These are phyloP conservation scores for Pogoniulus pusillus DNA, from an alignment of 2,797 vertebrate genomes.

Conservation along the genomic window DNA sequence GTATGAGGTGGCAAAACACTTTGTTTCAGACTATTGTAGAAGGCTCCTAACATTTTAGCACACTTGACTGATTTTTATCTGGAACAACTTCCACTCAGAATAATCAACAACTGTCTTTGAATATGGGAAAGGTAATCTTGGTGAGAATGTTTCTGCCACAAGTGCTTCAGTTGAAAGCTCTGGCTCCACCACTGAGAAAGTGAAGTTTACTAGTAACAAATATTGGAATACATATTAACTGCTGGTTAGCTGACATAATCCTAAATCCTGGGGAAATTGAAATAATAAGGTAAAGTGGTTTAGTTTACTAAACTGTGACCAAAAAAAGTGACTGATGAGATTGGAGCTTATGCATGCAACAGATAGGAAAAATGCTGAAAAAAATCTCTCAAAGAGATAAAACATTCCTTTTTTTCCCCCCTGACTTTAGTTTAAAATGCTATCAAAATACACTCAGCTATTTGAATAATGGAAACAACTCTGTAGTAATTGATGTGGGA, in stretches of 20 bases:
- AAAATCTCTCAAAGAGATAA: neutral
- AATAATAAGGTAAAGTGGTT: neutral
- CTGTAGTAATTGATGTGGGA: neutral
- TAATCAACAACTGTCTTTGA: neutral
- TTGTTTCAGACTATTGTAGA: neutral
- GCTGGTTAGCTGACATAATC: neutral
- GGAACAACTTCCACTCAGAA: neutral
- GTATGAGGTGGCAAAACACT: neutral
- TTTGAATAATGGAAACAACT: neutral
- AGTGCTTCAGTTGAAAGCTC: neutral
- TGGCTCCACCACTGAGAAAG: neutral
- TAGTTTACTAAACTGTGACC: neutral
- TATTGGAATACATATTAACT: neutral
- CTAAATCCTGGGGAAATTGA: neutral
- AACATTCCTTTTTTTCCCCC: neutral
- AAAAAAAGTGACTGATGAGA: too few species aligned
- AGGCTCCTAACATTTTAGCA: neutral
- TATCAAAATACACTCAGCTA: neutral
- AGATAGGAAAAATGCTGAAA: neutral
- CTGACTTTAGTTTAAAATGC: neutral
- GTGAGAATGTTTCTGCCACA: neutral
- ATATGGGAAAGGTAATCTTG: neutral
- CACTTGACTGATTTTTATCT: slow-evolving; percentile 10
- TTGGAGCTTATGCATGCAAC: neutral
- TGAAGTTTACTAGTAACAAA: neutral